A percentile compares a stretch with the other conserved stretches of the same genome.
Evolutionary conservation across 2,888 invertebrate genomes (phyloP).

Genomic region (Catocala fraxini): DNA sequence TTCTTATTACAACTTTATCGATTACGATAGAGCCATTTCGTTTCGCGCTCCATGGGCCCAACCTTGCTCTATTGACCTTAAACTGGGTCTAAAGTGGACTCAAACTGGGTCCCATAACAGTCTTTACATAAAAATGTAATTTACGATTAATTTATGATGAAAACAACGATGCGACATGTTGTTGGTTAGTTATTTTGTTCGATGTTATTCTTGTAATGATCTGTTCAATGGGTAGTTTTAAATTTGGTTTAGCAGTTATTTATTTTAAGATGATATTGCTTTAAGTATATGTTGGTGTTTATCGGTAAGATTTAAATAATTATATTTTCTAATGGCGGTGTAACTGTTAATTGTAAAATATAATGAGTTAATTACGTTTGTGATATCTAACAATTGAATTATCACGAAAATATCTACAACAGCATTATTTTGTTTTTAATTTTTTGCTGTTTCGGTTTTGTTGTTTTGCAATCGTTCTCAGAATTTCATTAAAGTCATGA

Average conservation of each 20-base stretch:
- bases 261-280: background rate
- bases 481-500: too few relatives aligned
- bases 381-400: too few relatives aligned
- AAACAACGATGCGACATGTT: slow-evolving; percentile 8
- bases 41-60: slow-evolving; percentile 28
- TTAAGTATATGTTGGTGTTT: background rate
- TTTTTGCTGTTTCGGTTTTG: too few relatives aligned
- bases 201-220: slow-evolving; percentile 22
- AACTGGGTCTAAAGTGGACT: slow-evolving; percentile 18
- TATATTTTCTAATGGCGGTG: too few relatives aligned
- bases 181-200: slow-evolving; percentile 13
- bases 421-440: too few relatives aligned
- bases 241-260: background rate
- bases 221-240: slow-evolving; percentile 15
- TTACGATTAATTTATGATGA: slow-evolving; percentile 24
- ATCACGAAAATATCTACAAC: too few relatives aligned
- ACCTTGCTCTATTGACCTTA: slow-evolving; percentile 29
- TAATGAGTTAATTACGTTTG: too few relatives aligned
- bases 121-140: slow-evolving; percentile 42
- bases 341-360: too few relatives aligned
- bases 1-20: slow-evolving; percentile 6
- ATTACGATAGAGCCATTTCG: slow-evolving; percentile 23
- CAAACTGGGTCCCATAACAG: slow-evolving; percentile 30
- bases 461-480: too few relatives aligned
- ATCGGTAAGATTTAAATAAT: too few relatives aligned